These are phyloP conservation scores for Aegithalos caudatus DNA, from an alignment of 2,113 vertebrate genomes.

Conservation along the genomic window DNA sequence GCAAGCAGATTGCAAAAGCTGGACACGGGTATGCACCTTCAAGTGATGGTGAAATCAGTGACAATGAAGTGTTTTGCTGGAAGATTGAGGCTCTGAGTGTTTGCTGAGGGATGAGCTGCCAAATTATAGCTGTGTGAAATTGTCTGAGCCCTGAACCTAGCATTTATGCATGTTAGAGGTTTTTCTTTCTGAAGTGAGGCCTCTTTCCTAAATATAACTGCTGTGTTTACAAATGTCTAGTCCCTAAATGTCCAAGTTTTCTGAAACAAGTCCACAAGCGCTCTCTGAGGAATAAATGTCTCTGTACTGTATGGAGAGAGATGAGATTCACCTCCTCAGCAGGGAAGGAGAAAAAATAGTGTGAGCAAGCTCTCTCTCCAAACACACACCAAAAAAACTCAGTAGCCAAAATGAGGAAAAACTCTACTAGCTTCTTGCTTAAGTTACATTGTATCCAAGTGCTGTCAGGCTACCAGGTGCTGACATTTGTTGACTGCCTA, in stretches of 20 bases:
- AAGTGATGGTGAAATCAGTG: not conserved
- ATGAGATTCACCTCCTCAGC: not conserved
- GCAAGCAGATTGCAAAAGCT: not conserved
- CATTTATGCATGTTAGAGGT: not conserved
- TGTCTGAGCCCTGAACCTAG: not conserved
- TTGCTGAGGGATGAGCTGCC: not conserved
- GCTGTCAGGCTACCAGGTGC: not conserved
- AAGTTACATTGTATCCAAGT: not conserved
- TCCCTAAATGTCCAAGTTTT: not conserved
- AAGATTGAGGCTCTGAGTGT: not conserved
- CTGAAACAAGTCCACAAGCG: not conserved
- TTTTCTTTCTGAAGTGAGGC: not conserved
- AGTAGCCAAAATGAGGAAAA: not conserved
- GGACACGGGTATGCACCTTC: not conserved
- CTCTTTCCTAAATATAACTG: not conserved
- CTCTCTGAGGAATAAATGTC: not conserved
- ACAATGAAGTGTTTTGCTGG: not conserved
- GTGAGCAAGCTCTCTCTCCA: not conserved
- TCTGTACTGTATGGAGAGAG: not conserved
- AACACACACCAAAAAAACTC: accelerated
- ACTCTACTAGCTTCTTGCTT: not conserved
- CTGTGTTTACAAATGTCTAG: not conserved
- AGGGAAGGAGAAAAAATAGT: not conserved
- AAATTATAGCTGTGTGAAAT: not conserved
- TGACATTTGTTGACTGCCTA: not conserved